Percentiles rank a stretch among this genome's conserved stretches.
Evolutionary conservation across 2,113 vertebrate genomes (phyloP).

Genomic region (Alethe castanea): DNA sequence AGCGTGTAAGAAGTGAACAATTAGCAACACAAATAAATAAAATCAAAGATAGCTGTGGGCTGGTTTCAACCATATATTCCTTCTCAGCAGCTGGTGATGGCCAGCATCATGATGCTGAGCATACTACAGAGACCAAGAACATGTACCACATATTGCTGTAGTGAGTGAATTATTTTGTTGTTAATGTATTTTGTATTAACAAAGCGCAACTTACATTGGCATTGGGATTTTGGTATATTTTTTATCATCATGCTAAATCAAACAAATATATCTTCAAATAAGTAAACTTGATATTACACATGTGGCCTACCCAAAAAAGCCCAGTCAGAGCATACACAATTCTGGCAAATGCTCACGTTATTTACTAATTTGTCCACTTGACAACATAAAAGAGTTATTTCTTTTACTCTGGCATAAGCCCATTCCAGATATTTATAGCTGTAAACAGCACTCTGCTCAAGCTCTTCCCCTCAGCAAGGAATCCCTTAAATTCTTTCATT

Average conservation of each 20-base stretch:
- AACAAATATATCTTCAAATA: not conserved
- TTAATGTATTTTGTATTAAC: not conserved
- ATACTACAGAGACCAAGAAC: not conserved
- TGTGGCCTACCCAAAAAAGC: not conserved
- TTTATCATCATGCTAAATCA: not conserved
- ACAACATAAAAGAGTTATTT: not conserved
- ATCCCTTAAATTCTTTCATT: not conserved
- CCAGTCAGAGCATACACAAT: not conserved
- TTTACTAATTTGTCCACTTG: not conserved
- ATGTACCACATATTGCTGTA: fast-evolving
- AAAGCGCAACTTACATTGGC: not conserved
- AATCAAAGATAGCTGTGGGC: not conserved
- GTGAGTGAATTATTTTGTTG: not conserved
- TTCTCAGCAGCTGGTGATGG: not conserved
- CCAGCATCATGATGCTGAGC: not conserved
- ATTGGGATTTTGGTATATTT: not conserved
- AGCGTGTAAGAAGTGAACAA: not conserved
- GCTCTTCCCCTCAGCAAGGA: not conserved
- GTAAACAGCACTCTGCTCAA: not conserved
- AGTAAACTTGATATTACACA: not conserved
- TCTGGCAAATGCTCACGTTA: not conserved
- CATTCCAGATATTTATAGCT: not conserved
- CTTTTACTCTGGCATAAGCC: not conserved
- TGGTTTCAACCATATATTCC: not conserved
- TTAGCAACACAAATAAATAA: not conserved